These are phyloP conservation scores for Pinctada fucata DNA, from an alignment of 2,888 invertebrate species.

Conservation along the genomic window DNA sequence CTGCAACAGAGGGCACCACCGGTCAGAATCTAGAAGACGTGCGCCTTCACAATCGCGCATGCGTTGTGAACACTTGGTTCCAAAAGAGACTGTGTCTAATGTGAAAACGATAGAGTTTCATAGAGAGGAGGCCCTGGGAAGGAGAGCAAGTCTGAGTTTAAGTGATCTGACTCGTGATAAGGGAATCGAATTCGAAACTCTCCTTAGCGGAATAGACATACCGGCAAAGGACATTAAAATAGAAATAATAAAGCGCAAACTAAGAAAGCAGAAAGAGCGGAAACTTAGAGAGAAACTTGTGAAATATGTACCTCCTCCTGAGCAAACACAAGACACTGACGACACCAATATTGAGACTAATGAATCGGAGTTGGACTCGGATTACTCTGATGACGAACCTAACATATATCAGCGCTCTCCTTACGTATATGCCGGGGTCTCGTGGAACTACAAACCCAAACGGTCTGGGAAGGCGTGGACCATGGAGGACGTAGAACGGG, in stretches of 20 bases:
- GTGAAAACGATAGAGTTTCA: slow-evolving; percentile 38
- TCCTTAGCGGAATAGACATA: slow-evolving; percentile 45
- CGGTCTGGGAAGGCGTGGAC: slow-evolving; percentile 32
- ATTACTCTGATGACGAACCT: slow-evolving; percentile 29
- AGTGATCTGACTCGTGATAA: slow-evolving; percentile 33
- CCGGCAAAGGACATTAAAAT: slow-evolving; percentile 53
- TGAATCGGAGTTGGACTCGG: slow-evolving; percentile 41
- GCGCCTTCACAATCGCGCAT: no score
- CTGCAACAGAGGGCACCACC: no score
- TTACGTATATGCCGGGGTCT: slow-evolving; percentile 47
- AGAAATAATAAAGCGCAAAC: slow-evolving; percentile 46
- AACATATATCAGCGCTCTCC: slow-evolving; percentile 19
- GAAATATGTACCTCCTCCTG: background rate
- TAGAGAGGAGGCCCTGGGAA: slow-evolving; percentile 15
- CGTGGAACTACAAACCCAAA: slow-evolving; percentile 42
- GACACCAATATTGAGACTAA: slow-evolving; percentile 38
- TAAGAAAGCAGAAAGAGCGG: slow-evolving; percentile 28
- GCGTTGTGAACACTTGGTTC: no score
- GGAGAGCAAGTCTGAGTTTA: slow-evolving; percentile 37
- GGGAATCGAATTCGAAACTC: slow-evolving; percentile 40
- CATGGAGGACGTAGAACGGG: slow-evolving; percentile 44
- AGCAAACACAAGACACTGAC: slow-evolving; percentile 8
- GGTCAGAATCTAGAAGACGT: no score
- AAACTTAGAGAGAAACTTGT: background rate
- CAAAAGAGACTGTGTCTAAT: slow-evolving; percentile 15